phyloP scores from a whole-genome alignment of 2,113 vertebrate genomes.

The Muntiacus reevesi region DNA sequence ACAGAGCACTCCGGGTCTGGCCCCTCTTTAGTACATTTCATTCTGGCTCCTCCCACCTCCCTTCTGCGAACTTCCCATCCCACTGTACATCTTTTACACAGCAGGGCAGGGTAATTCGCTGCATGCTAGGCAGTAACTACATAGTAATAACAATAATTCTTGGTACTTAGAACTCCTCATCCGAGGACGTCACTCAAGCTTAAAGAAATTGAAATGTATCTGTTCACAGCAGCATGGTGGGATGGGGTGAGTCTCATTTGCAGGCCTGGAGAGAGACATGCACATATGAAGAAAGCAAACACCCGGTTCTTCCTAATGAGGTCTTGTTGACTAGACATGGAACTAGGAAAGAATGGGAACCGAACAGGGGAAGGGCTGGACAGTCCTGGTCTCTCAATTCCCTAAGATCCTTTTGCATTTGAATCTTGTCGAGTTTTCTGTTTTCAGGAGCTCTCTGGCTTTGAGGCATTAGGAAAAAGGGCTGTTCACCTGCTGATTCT shows the following conservation, averaged over 20 bases:
- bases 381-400: background rate
- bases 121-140: constrained; percentile 72
- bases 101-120: constrained; percentile 73
- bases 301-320: background rate
- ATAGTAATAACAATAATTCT: constrained; percentile 78
- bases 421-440: background rate
- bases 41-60: background rate
- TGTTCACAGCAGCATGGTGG: background rate
- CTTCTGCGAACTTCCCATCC: constrained; percentile 56
- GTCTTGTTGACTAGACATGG: background rate
- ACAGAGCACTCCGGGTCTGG: fast-evolving
- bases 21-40: background rate
- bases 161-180: constrained; percentile 73
- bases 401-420: background rate
- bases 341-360: background rate
- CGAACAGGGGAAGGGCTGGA: fast-evolving
- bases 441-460: background rate
- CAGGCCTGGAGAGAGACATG: background rate
- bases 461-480: background rate
- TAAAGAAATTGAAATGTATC: constrained; percentile 64
- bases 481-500: background rate
- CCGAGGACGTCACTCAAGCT: constrained; percentile 68
- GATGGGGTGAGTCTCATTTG: background rate
- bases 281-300: background rate
- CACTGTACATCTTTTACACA: constrained; percentile 63